Percentiles rank a stretch among this genome's conserved stretches.
Conservation (phyloP, 2,888 invertebrate genomes). For the Eupithecia inturbata region DNA sequence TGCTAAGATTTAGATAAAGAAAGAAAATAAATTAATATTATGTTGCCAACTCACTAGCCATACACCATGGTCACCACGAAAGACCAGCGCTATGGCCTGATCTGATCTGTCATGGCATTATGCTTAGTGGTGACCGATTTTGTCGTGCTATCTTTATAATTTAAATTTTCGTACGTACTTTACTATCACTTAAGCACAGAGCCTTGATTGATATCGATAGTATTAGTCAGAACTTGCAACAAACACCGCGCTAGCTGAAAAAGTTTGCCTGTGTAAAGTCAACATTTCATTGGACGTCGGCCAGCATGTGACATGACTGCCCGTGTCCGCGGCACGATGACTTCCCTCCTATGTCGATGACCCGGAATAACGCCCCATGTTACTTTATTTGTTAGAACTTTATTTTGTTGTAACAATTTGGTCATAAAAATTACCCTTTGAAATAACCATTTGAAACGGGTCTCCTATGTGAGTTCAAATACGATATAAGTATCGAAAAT, state of each 20-base stretch:
- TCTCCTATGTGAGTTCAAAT: background rate
- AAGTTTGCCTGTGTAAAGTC: constrained; percentile 54
- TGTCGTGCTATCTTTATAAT: background rate
- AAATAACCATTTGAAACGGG: background rate
- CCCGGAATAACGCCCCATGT: constrained; percentile 22
- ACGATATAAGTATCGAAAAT: background rate
- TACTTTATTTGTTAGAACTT: background rate
- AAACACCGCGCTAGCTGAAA: constrained; percentile 53
- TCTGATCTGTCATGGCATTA: too few relatives aligned
- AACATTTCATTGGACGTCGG: constrained; percentile 58
- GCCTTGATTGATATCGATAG: background rate
- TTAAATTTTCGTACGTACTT: background rate
- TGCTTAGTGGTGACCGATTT: background rate
- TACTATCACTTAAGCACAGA: background rate
- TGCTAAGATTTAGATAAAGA: background rate
- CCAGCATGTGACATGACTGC: constrained; percentile 49
- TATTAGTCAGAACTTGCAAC: constrained; percentile 28
- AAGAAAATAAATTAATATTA: background rate
- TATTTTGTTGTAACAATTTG: background rate
- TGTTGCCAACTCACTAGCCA: too few relatives aligned
- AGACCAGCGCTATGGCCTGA: background rate
- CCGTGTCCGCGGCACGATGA: constrained; percentile 48
- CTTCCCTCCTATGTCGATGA: constrained; percentile 47
- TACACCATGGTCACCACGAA: background rate
- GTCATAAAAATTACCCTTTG: background rate